These are phyloP conservation scores for Trachelus iudaicus DNA, from an alignment of 2,888 invertebrate genomes.

Conservation along the genomic window DNA sequence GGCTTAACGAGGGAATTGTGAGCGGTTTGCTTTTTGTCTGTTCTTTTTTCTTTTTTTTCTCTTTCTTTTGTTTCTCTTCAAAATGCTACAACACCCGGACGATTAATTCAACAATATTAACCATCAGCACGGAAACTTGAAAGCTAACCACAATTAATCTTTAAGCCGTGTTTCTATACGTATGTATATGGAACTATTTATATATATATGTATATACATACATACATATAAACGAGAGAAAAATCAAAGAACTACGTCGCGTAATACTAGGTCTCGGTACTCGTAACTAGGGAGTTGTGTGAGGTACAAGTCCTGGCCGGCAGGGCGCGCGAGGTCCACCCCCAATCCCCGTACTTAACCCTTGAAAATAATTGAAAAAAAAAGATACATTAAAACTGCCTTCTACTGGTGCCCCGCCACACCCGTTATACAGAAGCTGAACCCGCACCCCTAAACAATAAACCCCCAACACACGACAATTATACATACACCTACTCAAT, in stretches of 20 bases:
- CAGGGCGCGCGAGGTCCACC: slow-evolving; percentile 65
- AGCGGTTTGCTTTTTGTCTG: slow-evolving; percentile 25
- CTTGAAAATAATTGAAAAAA: slow-evolving; percentile 23
- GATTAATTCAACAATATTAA: neutral
- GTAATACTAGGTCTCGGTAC: slow-evolving; percentile 63
- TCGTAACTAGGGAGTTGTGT: slow-evolving; percentile 67
- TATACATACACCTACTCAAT: too few species aligned
- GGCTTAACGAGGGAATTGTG: slow-evolving; percentile 31
- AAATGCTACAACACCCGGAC: slow-evolving; percentile 10
- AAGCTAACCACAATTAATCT: slow-evolving; percentile 9
- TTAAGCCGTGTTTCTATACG: neutral
- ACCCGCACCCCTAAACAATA: slow-evolving; percentile 26
- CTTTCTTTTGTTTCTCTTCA: slow-evolving; percentile 18
- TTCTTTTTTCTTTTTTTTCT: neutral
- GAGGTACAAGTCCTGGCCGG: slow-evolving; percentile 66
- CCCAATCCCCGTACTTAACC: slow-evolving; percentile 64
- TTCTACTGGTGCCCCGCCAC: slow-evolving; percentile 35
- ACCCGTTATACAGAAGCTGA: slow-evolving; percentile 18
- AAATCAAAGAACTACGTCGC: slow-evolving; percentile 10
- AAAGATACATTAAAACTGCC: slow-evolving; percentile 23
- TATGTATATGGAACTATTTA: neutral
- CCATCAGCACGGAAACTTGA: neutral
- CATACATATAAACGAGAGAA: slow-evolving; percentile 2
- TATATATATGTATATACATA: neutral
- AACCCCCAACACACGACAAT: neutral